Evolutionary conservation across 2,888 invertebrate genomes (phyloP), one percentile per base, ranked within the genome.

Genomic region (Oxystoma pomonae): DNA sequence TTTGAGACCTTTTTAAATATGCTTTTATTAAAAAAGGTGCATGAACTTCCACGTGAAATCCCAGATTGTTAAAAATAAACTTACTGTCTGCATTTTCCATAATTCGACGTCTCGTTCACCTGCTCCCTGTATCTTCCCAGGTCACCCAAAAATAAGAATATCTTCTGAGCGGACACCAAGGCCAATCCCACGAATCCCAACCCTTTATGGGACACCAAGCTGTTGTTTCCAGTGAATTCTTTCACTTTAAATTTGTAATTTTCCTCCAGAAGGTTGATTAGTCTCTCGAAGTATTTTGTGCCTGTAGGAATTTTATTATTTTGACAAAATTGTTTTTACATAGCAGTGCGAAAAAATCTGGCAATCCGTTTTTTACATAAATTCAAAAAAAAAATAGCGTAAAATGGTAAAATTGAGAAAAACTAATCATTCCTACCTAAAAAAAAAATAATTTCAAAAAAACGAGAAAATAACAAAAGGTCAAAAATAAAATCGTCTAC

Each of bases 91-190:
- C 92, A 90, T 77, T 87, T 86, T 67, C 90, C 90, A 77, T 90
- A 95, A 81, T 92, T 93, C 62, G 87, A 85, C 0, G 90, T 89
- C 74, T 91, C 91, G 71, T 89, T 90, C 53, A 90, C 88, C 81
- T 92, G 91, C 76, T 94, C 92, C 76, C 89, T 89, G 80, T 98
- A 98, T 64, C 98, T 86, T 16, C 92, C 90, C 72, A 98, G 84
- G 81, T 98, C 98, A 1, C 98, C 98, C 72, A 98, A 83, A 76
- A 90, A 94, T 58, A 98, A 86, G 71, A 91, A 90, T 68, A 94
- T 83, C 73, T 96, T 93, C 80, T 98, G 97, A 1, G 90, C 89
- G 63, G 92, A 90, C 70, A 94, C 86, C 77, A 95, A 83, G 1
- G 93, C 93, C 68, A 94, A 82, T 16, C 89, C 88, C 50, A 90